Evolutionary conservation across 2,888 invertebrate species (phyloP).

Genomic region (Microctonus aethiopoides): DNA sequence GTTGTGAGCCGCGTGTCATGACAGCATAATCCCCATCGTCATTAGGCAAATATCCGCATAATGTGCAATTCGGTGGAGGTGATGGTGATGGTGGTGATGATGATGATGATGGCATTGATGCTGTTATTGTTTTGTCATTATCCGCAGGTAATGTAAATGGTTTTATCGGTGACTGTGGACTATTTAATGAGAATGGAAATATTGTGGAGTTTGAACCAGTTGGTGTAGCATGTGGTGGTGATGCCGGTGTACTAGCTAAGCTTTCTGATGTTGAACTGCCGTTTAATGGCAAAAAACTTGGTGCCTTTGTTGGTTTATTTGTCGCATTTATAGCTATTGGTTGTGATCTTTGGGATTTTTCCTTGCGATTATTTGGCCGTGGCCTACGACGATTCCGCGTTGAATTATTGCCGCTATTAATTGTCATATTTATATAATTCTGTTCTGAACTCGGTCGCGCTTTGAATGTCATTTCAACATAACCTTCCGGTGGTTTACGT

Average conservation of each 20-base stretch:
- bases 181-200: constrained; percentile 77
- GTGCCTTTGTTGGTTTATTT: constrained; percentile 58
- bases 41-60: constrained; percentile 25
- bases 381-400: constrained; percentile 44
- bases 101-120: background rate
- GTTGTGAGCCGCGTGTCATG: constrained; percentile 39
- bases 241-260: constrained; percentile 66
- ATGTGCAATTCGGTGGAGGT: constrained; percentile 7
- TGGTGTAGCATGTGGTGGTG: constrained; percentile 70
- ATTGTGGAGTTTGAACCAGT: constrained; percentile 74
- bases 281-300: constrained; percentile 67
- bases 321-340: constrained; percentile 74
- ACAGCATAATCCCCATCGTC: constrained; percentile 46
- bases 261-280: constrained; percentile 64
- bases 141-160: constrained; percentile 54
- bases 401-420: constrained; percentile 56
- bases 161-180: constrained; percentile 75
- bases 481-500: constrained; percentile 71
- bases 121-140: background rate
- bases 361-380: constrained; percentile 58
- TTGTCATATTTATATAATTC: constrained; percentile 71
- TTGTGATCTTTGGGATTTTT: constrained; percentile 70
- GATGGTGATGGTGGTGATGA: background rate
- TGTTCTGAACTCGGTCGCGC: constrained; percentile 65
- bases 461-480: constrained; percentile 75